These are phyloP conservation scores for Steatornis caripensis DNA, from an alignment of 2,113 vertebrate genomes.

Conservation along the genomic window DNA sequence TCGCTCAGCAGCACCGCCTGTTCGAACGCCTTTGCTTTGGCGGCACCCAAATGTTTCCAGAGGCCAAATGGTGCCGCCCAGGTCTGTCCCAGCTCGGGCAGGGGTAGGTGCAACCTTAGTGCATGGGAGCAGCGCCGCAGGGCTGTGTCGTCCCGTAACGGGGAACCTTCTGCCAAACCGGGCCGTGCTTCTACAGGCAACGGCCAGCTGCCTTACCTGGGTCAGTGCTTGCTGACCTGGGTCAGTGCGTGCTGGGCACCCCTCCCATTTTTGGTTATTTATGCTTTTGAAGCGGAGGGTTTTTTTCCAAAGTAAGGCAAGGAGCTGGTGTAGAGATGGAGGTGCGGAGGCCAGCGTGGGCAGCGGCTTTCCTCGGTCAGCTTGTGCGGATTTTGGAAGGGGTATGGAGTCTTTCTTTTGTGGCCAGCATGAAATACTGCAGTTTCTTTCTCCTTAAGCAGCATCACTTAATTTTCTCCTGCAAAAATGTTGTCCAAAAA, in stretches of 20 bases:
- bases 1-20: no score
- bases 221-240: not conserved
- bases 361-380: not conserved
- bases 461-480: not conserved
- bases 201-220: not conserved
- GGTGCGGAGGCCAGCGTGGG: not conserved
- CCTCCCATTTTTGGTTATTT: not conserved
- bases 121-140: not conserved
- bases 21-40: fast-evolving
- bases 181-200: not conserved
- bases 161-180: not conserved
- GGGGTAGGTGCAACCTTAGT: not conserved
- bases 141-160: fast-evolving
- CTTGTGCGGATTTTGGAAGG: not conserved
- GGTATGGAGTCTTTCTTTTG: not conserved
- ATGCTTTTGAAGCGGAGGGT: not conserved
- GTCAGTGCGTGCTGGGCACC: not conserved
- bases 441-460: not conserved
- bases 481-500: not conserved
- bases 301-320: not conserved
- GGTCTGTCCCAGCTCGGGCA: not conserved
- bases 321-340: not conserved
- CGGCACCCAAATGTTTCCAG: not conserved
- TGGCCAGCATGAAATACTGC: not conserved
- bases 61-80: not conserved